Conservation (phyloP, 1,140 invertebrate genomes). For the Zaprionus camerounensis region DNA sequence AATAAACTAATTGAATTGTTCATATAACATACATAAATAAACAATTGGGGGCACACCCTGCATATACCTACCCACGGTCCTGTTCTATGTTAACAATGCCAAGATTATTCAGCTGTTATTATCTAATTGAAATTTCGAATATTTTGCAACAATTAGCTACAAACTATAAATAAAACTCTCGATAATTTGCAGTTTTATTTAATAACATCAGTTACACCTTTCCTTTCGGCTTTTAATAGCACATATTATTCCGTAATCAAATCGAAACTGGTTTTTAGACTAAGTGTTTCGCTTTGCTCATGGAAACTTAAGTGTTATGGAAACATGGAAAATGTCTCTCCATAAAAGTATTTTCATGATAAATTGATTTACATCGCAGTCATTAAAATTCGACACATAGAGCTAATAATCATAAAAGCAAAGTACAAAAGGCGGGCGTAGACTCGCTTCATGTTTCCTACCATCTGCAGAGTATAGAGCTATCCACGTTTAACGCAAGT, state of each 20-base stretch:
- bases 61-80: too few species aligned
- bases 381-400: constrained; percentile 2
- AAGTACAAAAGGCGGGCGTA: constrained; percentile 2
- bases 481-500: not conserved
- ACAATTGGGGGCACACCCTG: too few species aligned
- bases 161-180: not conserved
- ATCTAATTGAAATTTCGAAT: not conserved
- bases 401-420: not conserved
- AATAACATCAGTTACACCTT: constrained; percentile 8
- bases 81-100: too few species aligned
- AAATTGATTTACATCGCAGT: constrained; percentile 14
- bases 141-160: not conserved
- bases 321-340: constrained; percentile 1
- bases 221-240: not conserved
- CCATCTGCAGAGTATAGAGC: not conserved
- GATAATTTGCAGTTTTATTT: not conserved
- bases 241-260: constrained; percentile 1
- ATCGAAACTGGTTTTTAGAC: not conserved
- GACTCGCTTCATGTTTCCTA: not conserved
- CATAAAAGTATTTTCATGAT: constrained; percentile 13
- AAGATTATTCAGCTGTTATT: too few species aligned
- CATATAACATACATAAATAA: too few species aligned
- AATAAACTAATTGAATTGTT: too few species aligned
- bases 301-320: not conserved
- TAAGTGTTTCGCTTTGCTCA: not conserved